Conservation (phyloP, 2,113 vertebrate genomes). For the Prochilodus magdalenae region DNA sequence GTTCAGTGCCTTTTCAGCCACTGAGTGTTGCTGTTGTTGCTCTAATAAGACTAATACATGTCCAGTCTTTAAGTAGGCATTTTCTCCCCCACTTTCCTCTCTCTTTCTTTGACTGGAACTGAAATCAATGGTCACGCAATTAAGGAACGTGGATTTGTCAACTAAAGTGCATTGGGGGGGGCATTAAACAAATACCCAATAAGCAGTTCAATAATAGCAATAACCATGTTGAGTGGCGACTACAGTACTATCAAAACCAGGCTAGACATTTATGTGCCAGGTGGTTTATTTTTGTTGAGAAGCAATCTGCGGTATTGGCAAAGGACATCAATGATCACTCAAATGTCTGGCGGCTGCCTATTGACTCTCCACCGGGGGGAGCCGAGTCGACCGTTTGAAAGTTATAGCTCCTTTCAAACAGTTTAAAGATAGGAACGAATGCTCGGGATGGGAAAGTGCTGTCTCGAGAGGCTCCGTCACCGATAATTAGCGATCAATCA, state of each 20-base stretch:
- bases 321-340: slow-evolving; percentile 64
- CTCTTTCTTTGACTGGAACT: slow-evolving; percentile 51
- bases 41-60: slow-evolving; percentile 50
- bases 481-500: slow-evolving; percentile 79
- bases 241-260: slow-evolving; percentile 51
- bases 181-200: slow-evolving; percentile 55
- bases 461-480: slow-evolving; percentile 63
- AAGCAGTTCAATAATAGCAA: slow-evolving; percentile 54
- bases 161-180: slow-evolving; percentile 48
- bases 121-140: slow-evolving; percentile 60
- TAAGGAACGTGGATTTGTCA: slow-evolving; percentile 56
- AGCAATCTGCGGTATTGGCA: slow-evolving; percentile 63
- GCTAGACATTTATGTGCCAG: slow-evolving; percentile 49
- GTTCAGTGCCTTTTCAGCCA: slow-evolving; percentile 22
- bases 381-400: slow-evolving; percentile 64
- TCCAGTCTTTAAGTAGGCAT: slow-evolving; percentile 39
- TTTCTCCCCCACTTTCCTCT: slow-evolving; percentile 40
- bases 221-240: slow-evolving; percentile 48
- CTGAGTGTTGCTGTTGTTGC: slow-evolving; percentile 6
- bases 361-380: slow-evolving; percentile 64
- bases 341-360: slow-evolving; percentile 61
- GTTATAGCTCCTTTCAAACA: slow-evolving; percentile 66
- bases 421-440: slow-evolving; percentile 55
- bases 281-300: slow-evolving; percentile 61
- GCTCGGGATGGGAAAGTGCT: slow-evolving; percentile 38